A percentile compares a stretch with the other conserved stretches of the same genome.
Conservation (phyloP, 2,797 vertebrate species). For the Notolabrus celidotus region DNA sequence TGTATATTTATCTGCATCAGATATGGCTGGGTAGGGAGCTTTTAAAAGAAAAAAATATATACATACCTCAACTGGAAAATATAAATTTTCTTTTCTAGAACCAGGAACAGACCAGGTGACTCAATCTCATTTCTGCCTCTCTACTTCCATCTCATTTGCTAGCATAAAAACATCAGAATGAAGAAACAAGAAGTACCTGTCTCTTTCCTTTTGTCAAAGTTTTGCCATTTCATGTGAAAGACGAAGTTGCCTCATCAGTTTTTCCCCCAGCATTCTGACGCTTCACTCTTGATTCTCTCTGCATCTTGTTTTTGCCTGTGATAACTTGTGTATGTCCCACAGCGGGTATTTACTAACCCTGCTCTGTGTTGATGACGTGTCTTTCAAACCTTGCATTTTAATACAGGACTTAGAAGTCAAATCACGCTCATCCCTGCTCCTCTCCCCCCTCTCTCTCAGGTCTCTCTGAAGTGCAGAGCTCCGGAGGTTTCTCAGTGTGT, state of each 20-base stretch:
- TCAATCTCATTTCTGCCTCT: constrained; percentile 7
- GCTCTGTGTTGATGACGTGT: neutral
- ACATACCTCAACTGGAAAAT: constrained; percentile 5
- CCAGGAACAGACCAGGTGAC: neutral
- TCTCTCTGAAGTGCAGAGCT: constrained; percentile 95
- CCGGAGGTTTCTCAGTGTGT: constrained; percentile 93
- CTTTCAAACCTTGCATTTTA: constrained; percentile 3
- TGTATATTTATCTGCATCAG: constrained; percentile 5
- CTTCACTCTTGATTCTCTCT: neutral
- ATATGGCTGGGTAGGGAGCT: constrained; percentile 20
- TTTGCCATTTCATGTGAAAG: too few relatives aligned
- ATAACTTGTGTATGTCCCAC: neutral
- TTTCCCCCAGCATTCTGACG: neutral
- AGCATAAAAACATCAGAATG: neutral
- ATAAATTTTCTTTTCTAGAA: neutral
- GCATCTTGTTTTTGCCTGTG: neutral
- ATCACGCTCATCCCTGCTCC: neutral
- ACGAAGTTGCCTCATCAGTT: too few relatives aligned
- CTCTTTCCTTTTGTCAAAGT: neutral
- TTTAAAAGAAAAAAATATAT: constrained; percentile 16
- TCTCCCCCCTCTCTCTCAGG: constrained; percentile 76
- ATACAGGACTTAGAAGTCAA: neutral
- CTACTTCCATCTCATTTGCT: neutral
- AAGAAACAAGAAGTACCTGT: neutral
- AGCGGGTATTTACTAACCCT: neutral